Evolutionary conservation across 2,888 invertebrate species (phyloP), one percentile per base, ranked within the genome.

Genomic region (Linnaemya vulpina): DNA sequence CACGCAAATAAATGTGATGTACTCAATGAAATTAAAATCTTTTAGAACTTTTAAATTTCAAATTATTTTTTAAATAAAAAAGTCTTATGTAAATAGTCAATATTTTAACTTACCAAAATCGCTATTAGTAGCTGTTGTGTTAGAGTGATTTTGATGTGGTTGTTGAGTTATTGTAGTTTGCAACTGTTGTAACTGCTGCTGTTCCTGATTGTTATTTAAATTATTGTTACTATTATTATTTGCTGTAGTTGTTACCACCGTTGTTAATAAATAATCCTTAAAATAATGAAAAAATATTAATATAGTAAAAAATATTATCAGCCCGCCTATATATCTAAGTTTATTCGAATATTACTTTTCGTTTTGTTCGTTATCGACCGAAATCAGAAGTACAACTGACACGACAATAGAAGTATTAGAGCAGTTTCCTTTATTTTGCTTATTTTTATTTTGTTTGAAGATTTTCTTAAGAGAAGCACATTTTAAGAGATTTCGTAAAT

Each of bases 261-360:
- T 88, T 60, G 88, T 89, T 79, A 88, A 86, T 70, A 91, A 87
- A 83, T 91, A 88, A 87, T 91, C 91, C 92, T 92, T 91, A 63
- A 87, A 86, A 84, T 86, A 79, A 67, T 84, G 86, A 11, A 88
- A 81, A 35, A 88, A 86, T 86, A 86, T 87, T 83, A 87, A 88
- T 40, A 89, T 83, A 80, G 86, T 53, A 62, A 84, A 71, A 40
- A 76, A 40, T 65, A 84, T 65, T 76, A 85, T 49, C 65, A 78
- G 22, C 49, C 55, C 70, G 58, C 17, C 77, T 76, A 68, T 85
- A 49, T 79, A 20, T 51, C 58, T 40, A 49, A n/a, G 46, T 55
- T 65, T 77, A 70, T 70, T 78, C 20, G 11, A 38, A 60, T 22
- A 53, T 79, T 55, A 55, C 70, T 77, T 65, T 75, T 81, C 78